Conservation (phyloP, 2,888 invertebrate genomes). For the Cerastis rubricosa region DNA sequence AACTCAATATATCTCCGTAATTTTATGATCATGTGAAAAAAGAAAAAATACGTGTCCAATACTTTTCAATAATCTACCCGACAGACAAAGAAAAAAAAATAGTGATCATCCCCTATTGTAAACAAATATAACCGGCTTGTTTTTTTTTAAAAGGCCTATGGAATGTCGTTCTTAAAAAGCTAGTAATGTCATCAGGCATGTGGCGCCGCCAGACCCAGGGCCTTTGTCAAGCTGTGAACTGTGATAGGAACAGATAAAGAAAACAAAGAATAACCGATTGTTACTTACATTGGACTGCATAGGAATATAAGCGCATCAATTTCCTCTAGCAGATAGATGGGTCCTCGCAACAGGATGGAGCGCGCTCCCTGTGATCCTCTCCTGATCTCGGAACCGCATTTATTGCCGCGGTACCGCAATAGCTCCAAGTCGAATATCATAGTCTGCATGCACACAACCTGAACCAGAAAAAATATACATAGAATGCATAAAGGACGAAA, state of each 20-base stretch:
- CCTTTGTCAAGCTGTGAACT: not conserved
- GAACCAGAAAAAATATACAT: conserved; percentile 35
- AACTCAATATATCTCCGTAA: too few species aligned
- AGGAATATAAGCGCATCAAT: conserved; percentile 95
- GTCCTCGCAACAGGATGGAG: conserved; percentile 95
- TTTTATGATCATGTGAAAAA: too few species aligned
- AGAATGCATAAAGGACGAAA: not conserved
- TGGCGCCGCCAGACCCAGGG: not conserved
- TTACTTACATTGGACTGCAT: conserved; percentile 96
- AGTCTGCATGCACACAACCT: conserved; percentile 95
- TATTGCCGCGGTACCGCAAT: conserved; percentile 89
- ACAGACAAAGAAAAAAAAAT: too few species aligned
- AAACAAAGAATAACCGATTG: not conserved
- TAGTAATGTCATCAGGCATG: not conserved
- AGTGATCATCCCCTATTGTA: too few species aligned
- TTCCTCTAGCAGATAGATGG: conserved; percentile 95
- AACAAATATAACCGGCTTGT: not conserved
- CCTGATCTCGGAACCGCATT: conserved; percentile 83
- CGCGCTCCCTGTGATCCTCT: conserved; percentile 92
- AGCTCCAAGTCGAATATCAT: conserved; percentile 97
- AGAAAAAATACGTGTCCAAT: too few species aligned
- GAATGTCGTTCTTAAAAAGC: not conserved
- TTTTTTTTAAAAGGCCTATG: too few species aligned
- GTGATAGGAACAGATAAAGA: not conserved
- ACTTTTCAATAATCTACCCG: too few species aligned